Conservation (phyloP, 2,888 invertebrate genomes). For the Dascillus cervinus region DNA sequence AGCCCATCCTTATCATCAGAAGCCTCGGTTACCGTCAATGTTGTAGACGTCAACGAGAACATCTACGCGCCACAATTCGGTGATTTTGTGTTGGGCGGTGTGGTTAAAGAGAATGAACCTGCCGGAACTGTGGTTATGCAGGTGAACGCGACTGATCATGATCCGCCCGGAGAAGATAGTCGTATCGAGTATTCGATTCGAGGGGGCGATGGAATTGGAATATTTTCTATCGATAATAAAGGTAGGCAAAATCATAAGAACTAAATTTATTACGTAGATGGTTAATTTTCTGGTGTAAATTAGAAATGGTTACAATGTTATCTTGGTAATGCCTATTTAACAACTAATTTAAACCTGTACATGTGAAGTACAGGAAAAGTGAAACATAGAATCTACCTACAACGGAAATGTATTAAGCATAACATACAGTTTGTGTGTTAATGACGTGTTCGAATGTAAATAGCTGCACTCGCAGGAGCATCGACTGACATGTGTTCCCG, state of each 20-base stretch:
- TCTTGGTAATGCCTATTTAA: too few species aligned
- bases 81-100: constrained; percentile 68
- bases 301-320: too few species aligned
- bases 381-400: too few species aligned
- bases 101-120: constrained; percentile 73
- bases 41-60: constrained; percentile 94
- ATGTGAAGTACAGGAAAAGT: too few species aligned
- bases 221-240: constrained; percentile 83
- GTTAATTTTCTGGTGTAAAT: too few species aligned
- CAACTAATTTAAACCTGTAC: too few species aligned
- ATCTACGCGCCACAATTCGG: constrained; percentile 73
- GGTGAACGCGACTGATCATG: constrained; percentile 72
- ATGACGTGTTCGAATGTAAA: too few species aligned
- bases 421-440: too few species aligned
- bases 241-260: too few species aligned
- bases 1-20: constrained; percentile 72
- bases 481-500: background rate
- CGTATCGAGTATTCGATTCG: constrained; percentile 78
- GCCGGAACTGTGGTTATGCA: constrained; percentile 69
- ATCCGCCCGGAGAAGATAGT: constrained; percentile 72
- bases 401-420: too few species aligned
- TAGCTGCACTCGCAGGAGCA: constrained; percentile 1
- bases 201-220: constrained; percentile 84
- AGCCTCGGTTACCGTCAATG: constrained; percentile 74
- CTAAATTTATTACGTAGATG: too few species aligned